Evolutionary conservation across 2,113 vertebrate genomes (phyloP).

Genomic region (Carollia perspicillata): DNA sequence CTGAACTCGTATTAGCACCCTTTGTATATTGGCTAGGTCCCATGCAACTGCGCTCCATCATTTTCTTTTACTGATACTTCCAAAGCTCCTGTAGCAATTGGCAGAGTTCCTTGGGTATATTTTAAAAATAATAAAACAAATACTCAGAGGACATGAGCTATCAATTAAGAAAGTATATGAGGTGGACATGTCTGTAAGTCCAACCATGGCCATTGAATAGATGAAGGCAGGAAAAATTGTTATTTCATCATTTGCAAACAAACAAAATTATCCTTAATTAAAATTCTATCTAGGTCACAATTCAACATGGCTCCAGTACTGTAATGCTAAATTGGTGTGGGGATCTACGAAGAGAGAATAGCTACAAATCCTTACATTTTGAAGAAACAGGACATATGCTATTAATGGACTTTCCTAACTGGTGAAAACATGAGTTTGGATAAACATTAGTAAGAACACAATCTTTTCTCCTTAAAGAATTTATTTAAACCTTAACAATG

Average conservation of each 20-base stretch:
- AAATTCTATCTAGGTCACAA: slow-evolving; percentile 21
- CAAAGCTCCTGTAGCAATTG: not conserved
- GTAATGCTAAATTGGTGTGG: not conserved
- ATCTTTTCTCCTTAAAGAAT: not conserved
- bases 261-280: slow-evolving; percentile 24
- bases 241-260: slow-evolving; percentile 54
- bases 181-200: not conserved
- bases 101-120: not conserved
- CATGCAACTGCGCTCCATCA: not conserved
- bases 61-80: slow-evolving; percentile 42
- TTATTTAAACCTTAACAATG: not conserved
- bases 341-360: not conserved
- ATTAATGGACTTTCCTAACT: not conserved
- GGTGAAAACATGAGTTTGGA: not conserved
- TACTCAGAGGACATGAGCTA: slow-evolving; percentile 19
- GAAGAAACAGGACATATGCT: not conserved
- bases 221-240: not conserved
- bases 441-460: not conserved
- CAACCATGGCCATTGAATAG: not conserved
- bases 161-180: not conserved
- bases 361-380: not conserved
- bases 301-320: not conserved
- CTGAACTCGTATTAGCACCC: not conserved
- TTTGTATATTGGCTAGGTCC: not conserved
- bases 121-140: slow-evolving; percentile 54